Base-by-base conservation (phyloP, 2,797 vertebrate genomes). In the Tenualosa ilisha region DNA sequence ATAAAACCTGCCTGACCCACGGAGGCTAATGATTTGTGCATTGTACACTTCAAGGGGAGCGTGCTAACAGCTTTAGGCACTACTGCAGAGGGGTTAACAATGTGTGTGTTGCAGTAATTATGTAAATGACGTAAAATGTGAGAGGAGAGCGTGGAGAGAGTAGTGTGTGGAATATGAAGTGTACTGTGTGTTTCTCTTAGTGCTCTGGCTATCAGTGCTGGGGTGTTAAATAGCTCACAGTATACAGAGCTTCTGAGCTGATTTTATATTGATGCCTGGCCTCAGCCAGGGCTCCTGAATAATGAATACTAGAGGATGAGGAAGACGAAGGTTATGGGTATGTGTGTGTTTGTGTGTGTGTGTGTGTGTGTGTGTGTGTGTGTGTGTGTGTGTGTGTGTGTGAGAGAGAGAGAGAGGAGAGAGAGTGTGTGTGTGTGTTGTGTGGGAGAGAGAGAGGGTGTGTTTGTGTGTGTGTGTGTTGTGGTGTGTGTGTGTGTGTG, bases 301-400 rank as follows among this genome's bases (percentile, higher is more conserved):
- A 31, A 65, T 65, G 31, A 31, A 65, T 31, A 65, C 8, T 31
- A 31, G 63, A 13, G 63, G 63, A 12, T 31, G 24, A 31, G 12
- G 63, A 31, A 3, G 63, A 12, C 5, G 24, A 65, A 31, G 24
- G 63, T 31, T 65, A 13, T 26, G 24, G 2, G 63, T 65, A 8
- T 65, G 24, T 65, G 63, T 65, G 61, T 26, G 61, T 9, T n/a
- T 65, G 63, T 65, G 61, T 65, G 61, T 65, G 61, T 65, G 24
- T 65, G 61, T 26, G 61, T 26, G 61, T 26, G 24, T 26, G 61
- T 65, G 24, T 31, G 54, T 56, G 54, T 59, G 56, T 59, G 56
- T 59, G 56, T 59, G 56, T 56, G 54, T 56, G 54, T 56, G 54
- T 56, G 54, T 56, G 54, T 56, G 61, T 65, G 61, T 65, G 61